phyloP scores from a whole-genome alignment of 2,113 vertebrate genomes.

The Pleuronectes platessa region DNA sequence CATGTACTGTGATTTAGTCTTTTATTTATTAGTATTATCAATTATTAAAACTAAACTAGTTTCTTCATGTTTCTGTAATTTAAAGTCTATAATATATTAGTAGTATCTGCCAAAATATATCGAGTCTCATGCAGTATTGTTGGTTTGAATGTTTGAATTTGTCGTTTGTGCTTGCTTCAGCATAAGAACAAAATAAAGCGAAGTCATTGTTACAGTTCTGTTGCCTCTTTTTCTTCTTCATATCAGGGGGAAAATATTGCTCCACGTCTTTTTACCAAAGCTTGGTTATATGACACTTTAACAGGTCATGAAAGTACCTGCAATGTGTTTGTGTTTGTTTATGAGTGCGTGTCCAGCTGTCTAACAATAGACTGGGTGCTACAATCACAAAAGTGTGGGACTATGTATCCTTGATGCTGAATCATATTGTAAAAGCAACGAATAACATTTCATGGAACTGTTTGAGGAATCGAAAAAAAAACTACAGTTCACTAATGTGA shows the following conservation, averaged over 20 bases:
- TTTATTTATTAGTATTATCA: too few relatives aligned
- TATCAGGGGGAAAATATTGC: background rate
- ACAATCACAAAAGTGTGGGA: conserved; percentile 76
- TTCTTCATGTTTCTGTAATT: too few relatives aligned
- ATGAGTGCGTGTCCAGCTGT: conserved; percentile 20
- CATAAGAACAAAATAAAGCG: conserved; percentile 70
- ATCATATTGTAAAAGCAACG: too few relatives aligned
- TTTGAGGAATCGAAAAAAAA: too few relatives aligned
- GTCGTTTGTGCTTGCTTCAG: conserved; percentile 86
- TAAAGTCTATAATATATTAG: too few relatives aligned
- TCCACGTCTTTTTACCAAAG: background rate
- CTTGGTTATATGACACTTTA: conserved; percentile 29
- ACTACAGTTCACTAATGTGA: too few relatives aligned
- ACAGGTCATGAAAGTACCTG: conserved; percentile 25
- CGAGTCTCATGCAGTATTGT: conserved; percentile 19
- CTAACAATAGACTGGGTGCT: conserved; percentile 78
- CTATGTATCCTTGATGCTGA: conserved; percentile 73
- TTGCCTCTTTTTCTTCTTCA: conserved; percentile 21
- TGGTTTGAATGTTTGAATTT: conserved; percentile 79
- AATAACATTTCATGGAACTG: too few relatives aligned
- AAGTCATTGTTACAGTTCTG: background rate
- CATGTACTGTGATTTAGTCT: too few relatives aligned
- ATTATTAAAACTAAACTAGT: too few relatives aligned
- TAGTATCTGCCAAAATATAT: conserved; percentile 4
- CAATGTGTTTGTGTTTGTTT: conserved; percentile 10